Evolutionary conservation across 2,113 vertebrate species (phyloP), one percentile per base, ranked within the genome.

Genomic region (Saimiri boliviensis): DNA sequence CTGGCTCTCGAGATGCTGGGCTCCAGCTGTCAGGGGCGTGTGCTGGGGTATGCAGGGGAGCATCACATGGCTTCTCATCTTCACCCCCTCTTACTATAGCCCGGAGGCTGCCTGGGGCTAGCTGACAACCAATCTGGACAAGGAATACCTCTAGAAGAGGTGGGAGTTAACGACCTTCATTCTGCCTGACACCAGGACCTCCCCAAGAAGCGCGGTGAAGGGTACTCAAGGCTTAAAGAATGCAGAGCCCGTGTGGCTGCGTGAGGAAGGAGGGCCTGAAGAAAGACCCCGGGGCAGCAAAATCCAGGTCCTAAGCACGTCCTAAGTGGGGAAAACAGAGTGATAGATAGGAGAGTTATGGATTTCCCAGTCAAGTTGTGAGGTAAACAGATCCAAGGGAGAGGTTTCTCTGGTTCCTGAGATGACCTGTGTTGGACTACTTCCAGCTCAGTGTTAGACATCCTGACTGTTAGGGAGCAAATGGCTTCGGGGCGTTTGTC

Each of bases 121-220:
- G 66, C 23, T 19, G 87, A 20, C 1, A 0, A 82, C 73, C 54
- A 2, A 0, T 45, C 20, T 52, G 60, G 54, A 74, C 77, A 25
- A 77, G 0, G 0, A 47, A 49, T 47, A 54, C 32, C 32, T 87
- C 27, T 1, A 47, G 63, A 73, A 82, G 14, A 60, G 40, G 8
- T 32, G 32, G 49, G 60, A 71, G 37, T 21, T 27, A 60, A 2
- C 25, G 52, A 0, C 0, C 0, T 1, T 40, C 30, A 0, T 37
- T 79, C 42, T 2, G 0, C 13, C 3, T 37, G 85, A 60, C 30
- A 20, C 42, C 37, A 12, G 79, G 47, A 40, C 35, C 70, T 30
- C 30, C 16, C 85, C 0, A 0, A 0, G 0, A 5, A 6, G 40
- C 58, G 49, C 17, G 30, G 84, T 30, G 25, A 32, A 37, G 17